Conservation (phyloP, 2,113 vertebrate species). For the Lepisosteus osseus region DNA sequence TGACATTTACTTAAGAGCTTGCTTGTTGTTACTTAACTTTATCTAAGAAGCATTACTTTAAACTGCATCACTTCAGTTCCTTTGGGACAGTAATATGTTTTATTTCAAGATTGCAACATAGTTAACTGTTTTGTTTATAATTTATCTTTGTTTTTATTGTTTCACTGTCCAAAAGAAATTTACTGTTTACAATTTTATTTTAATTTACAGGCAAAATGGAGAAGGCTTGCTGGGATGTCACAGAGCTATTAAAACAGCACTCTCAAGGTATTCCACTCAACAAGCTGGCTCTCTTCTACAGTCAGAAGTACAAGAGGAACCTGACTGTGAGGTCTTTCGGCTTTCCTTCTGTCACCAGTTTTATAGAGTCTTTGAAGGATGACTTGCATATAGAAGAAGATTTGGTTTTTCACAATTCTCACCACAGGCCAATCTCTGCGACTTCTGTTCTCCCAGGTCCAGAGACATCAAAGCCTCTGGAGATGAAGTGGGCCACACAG, state of each 20-base stretch:
- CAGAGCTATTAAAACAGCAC: slow-evolving; percentile 39
- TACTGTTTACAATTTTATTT: slow-evolving; percentile 3
- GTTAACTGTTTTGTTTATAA: not conserved
- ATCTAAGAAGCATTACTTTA: too few relatives aligned
- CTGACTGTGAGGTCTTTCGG: slow-evolving; percentile 39
- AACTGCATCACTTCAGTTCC: too few relatives aligned
- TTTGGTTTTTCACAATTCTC: slow-evolving; percentile 40
- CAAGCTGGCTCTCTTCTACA: slow-evolving; percentile 34
- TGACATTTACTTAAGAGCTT: too few relatives aligned
- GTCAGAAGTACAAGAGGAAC: slow-evolving; percentile 35
- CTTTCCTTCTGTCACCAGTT: slow-evolving; percentile 33
- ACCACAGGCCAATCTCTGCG: not conserved
- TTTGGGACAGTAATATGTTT: too few relatives aligned
- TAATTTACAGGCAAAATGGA: slow-evolving; percentile 37
- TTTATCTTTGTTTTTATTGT: too few relatives aligned
- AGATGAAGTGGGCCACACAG: not conserved
- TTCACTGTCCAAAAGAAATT: too few relatives aligned
- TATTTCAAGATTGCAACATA: too few relatives aligned
- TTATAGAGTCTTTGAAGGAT: slow-evolving; percentile 39
- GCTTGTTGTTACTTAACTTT: too few relatives aligned
- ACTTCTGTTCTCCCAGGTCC: not conserved
- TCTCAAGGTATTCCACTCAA: slow-evolving; percentile 43
- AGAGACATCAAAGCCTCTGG: not conserved
- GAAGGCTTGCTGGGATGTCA: slow-evolving; percentile 28
- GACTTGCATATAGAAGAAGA: slow-evolving; percentile 41